Evolutionary conservation across 2,113 vertebrate species (phyloP).

Genomic region (Campylorhamphus procurvoides): DNA sequence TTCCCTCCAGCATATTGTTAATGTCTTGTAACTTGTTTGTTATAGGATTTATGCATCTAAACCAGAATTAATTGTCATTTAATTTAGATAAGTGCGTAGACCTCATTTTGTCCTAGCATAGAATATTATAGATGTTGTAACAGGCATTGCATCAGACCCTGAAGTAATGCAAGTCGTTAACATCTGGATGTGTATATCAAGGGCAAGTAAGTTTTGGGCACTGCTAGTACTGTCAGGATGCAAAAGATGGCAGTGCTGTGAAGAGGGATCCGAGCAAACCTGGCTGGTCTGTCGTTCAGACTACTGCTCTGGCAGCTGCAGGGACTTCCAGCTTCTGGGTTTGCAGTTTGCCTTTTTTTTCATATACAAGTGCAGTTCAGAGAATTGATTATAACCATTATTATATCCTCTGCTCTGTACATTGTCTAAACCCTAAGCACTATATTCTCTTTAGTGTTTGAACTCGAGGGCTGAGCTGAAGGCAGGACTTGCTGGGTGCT

Average conservation of each 20-base stretch:
- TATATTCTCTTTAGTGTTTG: not conserved
- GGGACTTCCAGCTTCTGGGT: not conserved
- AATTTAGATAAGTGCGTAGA: not conserved
- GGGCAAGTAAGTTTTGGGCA: not conserved
- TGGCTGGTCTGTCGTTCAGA: fast-evolving
- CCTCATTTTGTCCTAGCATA: not conserved
- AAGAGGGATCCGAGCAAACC: not conserved
- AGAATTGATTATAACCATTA: not conserved
- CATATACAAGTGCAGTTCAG: not conserved
- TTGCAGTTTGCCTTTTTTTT: not conserved
- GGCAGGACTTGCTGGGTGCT: not conserved
- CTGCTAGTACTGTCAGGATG: not conserved
- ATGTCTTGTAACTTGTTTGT: not conserved
- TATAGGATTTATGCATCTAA: not conserved
- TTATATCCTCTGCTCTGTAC: not conserved
- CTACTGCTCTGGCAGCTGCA: not conserved
- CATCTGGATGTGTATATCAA: not conserved
- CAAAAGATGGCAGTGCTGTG: conserved; percentile 30
- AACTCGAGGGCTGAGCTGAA: not conserved
- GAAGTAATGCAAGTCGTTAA: not conserved
- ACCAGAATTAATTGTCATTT: not conserved
- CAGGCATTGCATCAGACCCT: not conserved
- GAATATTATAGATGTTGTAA: not conserved
- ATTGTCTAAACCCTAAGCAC: not conserved
- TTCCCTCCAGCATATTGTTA: not conserved